phyloP scores from a whole-genome alignment of 53 echinoderm and acorn worm genomes.

The Zoroaster sp. region DNA sequence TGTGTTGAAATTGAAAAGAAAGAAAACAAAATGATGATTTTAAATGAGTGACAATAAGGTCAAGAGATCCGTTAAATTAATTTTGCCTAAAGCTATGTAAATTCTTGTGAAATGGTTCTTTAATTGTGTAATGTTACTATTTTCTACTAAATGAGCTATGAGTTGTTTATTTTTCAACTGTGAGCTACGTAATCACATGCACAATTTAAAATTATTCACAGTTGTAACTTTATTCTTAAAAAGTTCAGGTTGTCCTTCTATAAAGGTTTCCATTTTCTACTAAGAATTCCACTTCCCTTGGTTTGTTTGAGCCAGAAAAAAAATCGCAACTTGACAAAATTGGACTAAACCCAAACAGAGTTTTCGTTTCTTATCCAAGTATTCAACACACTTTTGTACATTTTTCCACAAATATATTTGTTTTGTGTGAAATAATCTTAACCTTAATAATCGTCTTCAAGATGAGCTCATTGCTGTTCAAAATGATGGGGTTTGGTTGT shows the following conservation, averaged over 20 bases:
- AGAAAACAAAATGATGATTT: neutral
- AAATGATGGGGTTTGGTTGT: no score
- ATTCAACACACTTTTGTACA: no score
- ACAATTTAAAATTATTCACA: slow-evolving; percentile 41
- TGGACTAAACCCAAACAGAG: no score
- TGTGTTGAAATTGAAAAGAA: no score
- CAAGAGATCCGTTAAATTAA: neutral
- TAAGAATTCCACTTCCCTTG: neutral
- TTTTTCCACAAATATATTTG: no score
- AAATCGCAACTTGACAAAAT: no score
- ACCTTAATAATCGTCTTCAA: no score
- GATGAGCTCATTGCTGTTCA: no score
- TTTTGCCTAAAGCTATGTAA: neutral
- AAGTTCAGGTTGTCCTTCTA: neutral
- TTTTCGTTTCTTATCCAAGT: no score
- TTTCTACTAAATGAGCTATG: slow-evolving; percentile 32
- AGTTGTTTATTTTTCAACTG: slow-evolving; percentile 37
- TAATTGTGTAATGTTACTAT: neutral
- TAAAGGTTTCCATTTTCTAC: neutral
- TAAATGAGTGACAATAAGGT: neutral
- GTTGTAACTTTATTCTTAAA: neutral
- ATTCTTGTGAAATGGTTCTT: slow-evolving; percentile 48
- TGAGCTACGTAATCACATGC: slow-evolving; percentile 35
- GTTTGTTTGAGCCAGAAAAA: no score
- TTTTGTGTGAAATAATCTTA: no score